phyloP scores from a whole-genome alignment of 2,113 vertebrate genomes.

The Nycticebus coucang region DNA sequence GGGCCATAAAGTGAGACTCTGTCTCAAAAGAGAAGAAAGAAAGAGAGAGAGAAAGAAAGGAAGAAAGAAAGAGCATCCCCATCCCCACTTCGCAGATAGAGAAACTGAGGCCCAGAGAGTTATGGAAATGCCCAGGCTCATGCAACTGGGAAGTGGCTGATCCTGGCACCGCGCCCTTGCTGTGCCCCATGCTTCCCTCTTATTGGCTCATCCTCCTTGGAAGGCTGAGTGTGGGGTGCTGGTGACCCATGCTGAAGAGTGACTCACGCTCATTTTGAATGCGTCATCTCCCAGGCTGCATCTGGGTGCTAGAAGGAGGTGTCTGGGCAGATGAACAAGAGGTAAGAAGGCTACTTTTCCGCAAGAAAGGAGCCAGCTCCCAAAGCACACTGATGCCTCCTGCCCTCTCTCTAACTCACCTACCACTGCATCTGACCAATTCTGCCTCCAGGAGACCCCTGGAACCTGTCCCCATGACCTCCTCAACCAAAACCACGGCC shows the following conservation, averaged over 20 bases:
- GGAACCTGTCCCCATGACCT: not conserved
- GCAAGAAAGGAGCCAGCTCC: not conserved
- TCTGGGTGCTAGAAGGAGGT: not conserved
- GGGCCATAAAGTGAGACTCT: too few species aligned
- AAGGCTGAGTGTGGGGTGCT: not conserved
- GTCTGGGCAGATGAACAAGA: not conserved
- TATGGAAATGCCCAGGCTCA: not conserved
- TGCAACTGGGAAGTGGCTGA: rapidly evolving
- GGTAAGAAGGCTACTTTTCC: not conserved
- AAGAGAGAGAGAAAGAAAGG: too few species aligned
- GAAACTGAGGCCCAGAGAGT: not conserved
- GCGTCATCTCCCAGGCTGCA: constrained; percentile 30
- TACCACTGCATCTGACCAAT: not conserved
- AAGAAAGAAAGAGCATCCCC: too few species aligned
- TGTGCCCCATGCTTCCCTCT: not conserved
- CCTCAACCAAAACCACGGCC: not conserved
- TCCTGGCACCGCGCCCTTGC: not conserved
- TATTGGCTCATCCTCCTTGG: not conserved
- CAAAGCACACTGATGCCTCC: not conserved
- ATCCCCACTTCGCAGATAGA: not conserved
- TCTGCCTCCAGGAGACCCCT: not conserved
- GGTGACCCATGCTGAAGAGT: not conserved
- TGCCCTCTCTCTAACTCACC: rapidly evolving
- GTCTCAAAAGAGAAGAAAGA: too few species aligned
- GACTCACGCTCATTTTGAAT: constrained; percentile 33